These are phyloP conservation scores for Cerastis rubricosa DNA, from an alignment of 2,888 invertebrate genomes.

Conservation along the genomic window DNA sequence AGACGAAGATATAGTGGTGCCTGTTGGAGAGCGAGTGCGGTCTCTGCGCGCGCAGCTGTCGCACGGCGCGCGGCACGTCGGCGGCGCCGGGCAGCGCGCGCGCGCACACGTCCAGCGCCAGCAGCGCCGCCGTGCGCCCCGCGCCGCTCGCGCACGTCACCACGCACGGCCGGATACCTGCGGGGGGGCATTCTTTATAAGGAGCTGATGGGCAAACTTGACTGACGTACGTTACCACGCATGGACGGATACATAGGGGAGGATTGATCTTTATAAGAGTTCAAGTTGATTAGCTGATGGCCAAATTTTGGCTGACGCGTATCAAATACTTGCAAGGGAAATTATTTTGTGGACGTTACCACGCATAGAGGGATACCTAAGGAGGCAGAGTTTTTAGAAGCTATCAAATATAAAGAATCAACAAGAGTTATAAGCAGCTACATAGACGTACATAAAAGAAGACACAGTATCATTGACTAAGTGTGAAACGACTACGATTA, in stretches of 20 bases:
- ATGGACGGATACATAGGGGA: background rate
- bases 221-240: background rate
- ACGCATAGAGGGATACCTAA: background rate
- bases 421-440: background rate
- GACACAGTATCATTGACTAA: background rate
- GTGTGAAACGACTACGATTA: background rate
- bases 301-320: no score
- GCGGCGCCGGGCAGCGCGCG: slow-evolving; percentile 95
- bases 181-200: no score
- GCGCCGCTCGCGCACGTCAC: slow-evolving; percentile 97
- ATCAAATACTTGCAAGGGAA: no score
- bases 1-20: slow-evolving; percentile 98
- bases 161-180: slow-evolving; percentile 93
- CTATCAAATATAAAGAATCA: background rate
- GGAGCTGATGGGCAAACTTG: background rate
- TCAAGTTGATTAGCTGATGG: no score
- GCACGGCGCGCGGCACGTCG: slow-evolving; percentile 96
- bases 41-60: slow-evolving; percentile 95
- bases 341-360: background rate
- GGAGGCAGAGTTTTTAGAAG: background rate
- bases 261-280: no score
- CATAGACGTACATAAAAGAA: background rate
- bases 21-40: slow-evolving; percentile 97
- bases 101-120: slow-evolving; percentile 96
- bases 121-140: slow-evolving; percentile 96